A percentile compares a stretch with the other conserved stretches of the same genome.
Conservation (phyloP, 2,113 vertebrate genomes). For the Elachura formosa region DNA sequence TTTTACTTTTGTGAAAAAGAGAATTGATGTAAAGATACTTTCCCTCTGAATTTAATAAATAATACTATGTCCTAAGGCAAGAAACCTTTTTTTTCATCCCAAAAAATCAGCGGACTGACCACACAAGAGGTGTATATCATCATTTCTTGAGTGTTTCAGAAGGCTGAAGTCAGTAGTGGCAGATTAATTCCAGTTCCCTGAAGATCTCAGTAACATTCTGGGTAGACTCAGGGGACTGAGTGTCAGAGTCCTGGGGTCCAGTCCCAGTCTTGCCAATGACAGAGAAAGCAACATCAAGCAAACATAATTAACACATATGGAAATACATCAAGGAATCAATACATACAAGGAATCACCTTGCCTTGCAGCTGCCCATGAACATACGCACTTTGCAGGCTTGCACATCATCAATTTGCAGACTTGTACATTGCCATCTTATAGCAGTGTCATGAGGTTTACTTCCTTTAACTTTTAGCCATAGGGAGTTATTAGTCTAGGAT, state of each 20-base stretch:
- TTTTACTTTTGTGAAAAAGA: background rate
- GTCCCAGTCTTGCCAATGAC: background rate
- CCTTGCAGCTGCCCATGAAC: background rate
- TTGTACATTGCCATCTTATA: background rate
- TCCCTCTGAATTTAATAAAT: background rate
- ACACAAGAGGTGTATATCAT: background rate
- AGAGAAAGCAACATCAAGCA: background rate
- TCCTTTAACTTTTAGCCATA: background rate
- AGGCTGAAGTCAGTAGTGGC: background rate
- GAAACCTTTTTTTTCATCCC: background rate
- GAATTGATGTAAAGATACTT: background rate
- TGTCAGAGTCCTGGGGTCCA: background rate
- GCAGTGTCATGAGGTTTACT: background rate
- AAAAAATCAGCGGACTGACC: background rate
- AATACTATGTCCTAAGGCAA: background rate
- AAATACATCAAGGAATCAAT: too few species aligned
- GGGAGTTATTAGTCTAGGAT: background rate
- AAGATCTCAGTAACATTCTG: background rate
- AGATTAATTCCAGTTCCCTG: background rate
- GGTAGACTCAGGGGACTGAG: background rate
- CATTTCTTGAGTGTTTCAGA: background rate
- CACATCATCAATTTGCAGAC: background rate
- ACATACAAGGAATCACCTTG: background rate
- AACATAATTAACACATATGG: background rate
- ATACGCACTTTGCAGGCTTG: background rate